Evolutionary conservation across 2,888 invertebrate genomes (phyloP).

Genomic region (Mythimna loreyi): DNA sequence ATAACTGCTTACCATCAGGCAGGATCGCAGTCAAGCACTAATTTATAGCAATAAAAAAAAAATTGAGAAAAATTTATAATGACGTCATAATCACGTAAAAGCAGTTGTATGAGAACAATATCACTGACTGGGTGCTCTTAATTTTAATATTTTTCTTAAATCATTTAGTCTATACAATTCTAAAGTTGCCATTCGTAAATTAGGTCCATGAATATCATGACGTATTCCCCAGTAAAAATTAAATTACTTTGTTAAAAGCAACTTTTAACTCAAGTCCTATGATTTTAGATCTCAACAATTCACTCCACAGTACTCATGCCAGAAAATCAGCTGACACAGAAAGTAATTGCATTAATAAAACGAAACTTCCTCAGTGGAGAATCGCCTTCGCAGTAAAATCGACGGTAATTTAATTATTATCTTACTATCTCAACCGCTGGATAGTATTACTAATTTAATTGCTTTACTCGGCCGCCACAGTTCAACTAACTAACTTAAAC

Average conservation of each 20-base stretch:
- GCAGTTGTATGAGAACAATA: too few relatives aligned
- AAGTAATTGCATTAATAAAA: conserved; percentile 54
- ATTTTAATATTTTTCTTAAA: too few relatives aligned
- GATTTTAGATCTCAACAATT: conserved; percentile 25
- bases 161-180: too few relatives aligned
- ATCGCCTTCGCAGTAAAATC: conserved; percentile 58
- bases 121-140: too few relatives aligned
- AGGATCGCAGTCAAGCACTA: too few relatives aligned
- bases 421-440: conserved; percentile 60
- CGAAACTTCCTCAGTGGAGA: conserved; percentile 51
- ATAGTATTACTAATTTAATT: conserved; percentile 70
- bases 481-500: conserved; percentile 77
- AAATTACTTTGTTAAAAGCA: background rate
- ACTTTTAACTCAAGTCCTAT: background rate
- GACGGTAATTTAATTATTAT: conserved; percentile 63
- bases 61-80: too few relatives aligned
- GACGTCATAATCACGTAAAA: too few relatives aligned
- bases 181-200: too few relatives aligned
- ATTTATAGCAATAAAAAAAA: too few relatives aligned
- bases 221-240: background rate
- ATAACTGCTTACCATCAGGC: too few relatives aligned
- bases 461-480: conserved; percentile 66
- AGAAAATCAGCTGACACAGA: conserved; percentile 49
- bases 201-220: too few relatives aligned
- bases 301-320: conserved; percentile 35